phyloP scores from a whole-genome alignment of 92 coral and sea anemone genomes.

The Nematostella vectensis region DNA sequence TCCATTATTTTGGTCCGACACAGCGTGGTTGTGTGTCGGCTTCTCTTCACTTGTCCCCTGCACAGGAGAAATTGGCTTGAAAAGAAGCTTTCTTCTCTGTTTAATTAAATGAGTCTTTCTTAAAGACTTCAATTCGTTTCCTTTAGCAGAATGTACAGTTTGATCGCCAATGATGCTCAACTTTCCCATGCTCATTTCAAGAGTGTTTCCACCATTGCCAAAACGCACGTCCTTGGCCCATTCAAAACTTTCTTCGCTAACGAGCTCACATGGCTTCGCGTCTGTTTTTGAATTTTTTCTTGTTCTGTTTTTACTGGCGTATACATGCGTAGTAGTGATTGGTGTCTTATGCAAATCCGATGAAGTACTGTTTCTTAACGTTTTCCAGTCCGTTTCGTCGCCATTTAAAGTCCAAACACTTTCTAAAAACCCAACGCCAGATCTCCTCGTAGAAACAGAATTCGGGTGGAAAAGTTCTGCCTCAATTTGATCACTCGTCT shows the following conservation, averaged over 20 bases:
- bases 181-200: background rate
- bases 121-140: too few relatives aligned
- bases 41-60: background rate
- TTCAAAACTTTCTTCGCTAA: background rate
- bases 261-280: background rate
- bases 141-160: too few relatives aligned
- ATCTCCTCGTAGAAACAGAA: too few relatives aligned
- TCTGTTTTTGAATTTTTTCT: background rate
- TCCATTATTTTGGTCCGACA: too few relatives aligned
- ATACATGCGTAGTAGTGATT: too few relatives aligned
- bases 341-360: background rate
- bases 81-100: too few relatives aligned
- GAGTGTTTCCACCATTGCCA: background rate
- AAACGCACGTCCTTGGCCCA: constrained; percentile 3
- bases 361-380: background rate
- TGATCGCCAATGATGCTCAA: too few relatives aligned
- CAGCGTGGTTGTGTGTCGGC: background rate
- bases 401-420: constrained; percentile 5
- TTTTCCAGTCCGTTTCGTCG: constrained; percentile 18
- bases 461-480: too few relatives aligned
- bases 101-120: too few relatives aligned
- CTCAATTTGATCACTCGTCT: too few relatives aligned
- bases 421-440: background rate
- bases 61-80: too few relatives aligned
- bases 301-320: background rate